These are phyloP conservation scores for Eilema caniola DNA, from an alignment of 2,888 invertebrate genomes.

Conservation along the genomic window DNA sequence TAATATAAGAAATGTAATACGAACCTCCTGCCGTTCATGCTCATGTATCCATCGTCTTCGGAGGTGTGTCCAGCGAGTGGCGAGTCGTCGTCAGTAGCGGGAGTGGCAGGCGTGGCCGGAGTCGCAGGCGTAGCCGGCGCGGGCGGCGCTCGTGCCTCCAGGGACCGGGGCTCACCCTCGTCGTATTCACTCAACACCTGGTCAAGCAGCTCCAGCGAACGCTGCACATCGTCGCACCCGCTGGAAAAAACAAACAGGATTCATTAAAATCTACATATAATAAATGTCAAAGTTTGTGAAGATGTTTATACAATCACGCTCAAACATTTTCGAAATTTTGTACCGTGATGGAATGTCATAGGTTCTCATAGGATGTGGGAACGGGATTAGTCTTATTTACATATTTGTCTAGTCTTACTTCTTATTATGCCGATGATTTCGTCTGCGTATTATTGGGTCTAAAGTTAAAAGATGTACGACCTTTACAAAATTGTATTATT, in stretches of 20 bases:
- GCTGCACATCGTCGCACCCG: conserved; percentile 95
- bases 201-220: conserved; percentile 95
- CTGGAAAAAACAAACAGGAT: conserved; percentile 70
- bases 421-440: too few species aligned
- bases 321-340: too few species aligned
- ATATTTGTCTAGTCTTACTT: too few species aligned
- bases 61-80: conserved; percentile 94
- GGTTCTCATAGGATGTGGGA: too few species aligned
- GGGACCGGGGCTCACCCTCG: conserved; percentile 88
- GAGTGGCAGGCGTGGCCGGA: conserved; percentile 85
- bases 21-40: conserved; percentile 94
- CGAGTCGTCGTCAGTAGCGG: conserved; percentile 90
- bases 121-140: conserved; percentile 85
- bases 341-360: too few species aligned
- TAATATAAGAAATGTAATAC: conserved; percentile 3
- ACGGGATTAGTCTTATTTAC: too few species aligned
- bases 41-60: conserved; percentile 97
- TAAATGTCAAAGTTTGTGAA: too few species aligned
- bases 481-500: background rate
- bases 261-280: too few species aligned
- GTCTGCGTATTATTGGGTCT: too few species aligned
- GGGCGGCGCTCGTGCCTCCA: conserved; percentile 80
- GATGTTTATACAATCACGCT: too few species aligned
- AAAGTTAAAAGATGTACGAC: too few species aligned
- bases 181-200: conserved; percentile 96